Conservation (phyloP, 2,113 vertebrate genomes). For the Dissostichus mawsoni region DNA sequence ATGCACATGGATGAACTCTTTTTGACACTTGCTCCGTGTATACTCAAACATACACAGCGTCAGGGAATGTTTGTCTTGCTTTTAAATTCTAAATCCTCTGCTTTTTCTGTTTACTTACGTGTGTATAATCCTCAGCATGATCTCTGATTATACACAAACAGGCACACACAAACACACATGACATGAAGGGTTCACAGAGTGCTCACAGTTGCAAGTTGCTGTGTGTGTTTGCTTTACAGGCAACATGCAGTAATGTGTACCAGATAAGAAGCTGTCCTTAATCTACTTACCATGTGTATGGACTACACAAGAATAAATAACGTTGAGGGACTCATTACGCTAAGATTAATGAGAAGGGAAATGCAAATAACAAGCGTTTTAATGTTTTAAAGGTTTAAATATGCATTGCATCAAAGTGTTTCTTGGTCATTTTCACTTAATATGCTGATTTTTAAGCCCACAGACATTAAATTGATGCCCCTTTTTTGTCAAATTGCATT, state of each 20-base stretch:
- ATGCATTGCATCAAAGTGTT: background rate
- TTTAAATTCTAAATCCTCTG: constrained; percentile 48
- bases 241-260: constrained; percentile 24
- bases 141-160: constrained; percentile 38
- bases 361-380: background rate
- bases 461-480: background rate
- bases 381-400: background rate
- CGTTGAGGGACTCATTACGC: background rate
- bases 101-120: constrained; percentile 56
- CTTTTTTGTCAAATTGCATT: background rate
- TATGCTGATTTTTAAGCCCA: background rate
- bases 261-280: constrained; percentile 24
- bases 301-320: background rate
- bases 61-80: constrained; percentile 49
- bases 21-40: constrained; percentile 43
- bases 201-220: constrained; percentile 45
- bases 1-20: constrained; percentile 44
- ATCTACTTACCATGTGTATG: constrained; percentile 11
- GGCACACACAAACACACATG: background rate
- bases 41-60: constrained; percentile 48
- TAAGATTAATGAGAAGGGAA: background rate
- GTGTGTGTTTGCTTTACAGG: constrained; percentile 55
- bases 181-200: constrained; percentile 44
- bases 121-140: constrained; percentile 45
- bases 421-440: background rate